These are phyloP conservation scores for Pimephales promelas DNA, from an alignment of 2,113 vertebrate genomes.

Conservation along the genomic window DNA sequence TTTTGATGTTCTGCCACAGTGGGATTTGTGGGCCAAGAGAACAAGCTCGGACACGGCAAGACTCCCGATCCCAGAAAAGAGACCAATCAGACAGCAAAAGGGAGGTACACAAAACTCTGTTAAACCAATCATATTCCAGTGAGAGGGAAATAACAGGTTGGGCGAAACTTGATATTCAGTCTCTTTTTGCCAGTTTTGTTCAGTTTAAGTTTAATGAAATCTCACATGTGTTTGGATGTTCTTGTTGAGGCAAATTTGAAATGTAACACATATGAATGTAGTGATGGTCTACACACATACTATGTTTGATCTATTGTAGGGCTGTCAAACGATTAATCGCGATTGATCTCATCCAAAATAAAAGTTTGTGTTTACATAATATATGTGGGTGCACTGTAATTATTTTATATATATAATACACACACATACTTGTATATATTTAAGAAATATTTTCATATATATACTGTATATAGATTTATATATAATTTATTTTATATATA, in stretches of 20 bases:
- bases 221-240: not conserved
- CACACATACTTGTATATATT: no score
- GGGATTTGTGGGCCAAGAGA: not conserved
- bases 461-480: no score
- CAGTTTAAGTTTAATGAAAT: not conserved
- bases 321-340: no score
- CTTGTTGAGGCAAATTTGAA: not conserved
- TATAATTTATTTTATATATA: no score
- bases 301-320: not conserved
- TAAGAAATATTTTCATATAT: no score
- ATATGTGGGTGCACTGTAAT: no score
- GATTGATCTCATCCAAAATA: no score
- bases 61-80: not conserved
- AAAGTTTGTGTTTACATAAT: no score
- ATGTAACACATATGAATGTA: not conserved
- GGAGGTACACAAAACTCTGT: not conserved
- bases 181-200: not conserved
- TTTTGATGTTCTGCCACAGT: not conserved
- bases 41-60: slow-evolving; percentile 2
- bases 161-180: not conserved
- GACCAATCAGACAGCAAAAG: not conserved
- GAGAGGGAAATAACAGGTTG: not conserved
- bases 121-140: not conserved
- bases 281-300: not conserved
- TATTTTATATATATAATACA: no score